Conservation (phyloP, 2,888 invertebrate genomes). For the Drosophila falleni region DNA sequence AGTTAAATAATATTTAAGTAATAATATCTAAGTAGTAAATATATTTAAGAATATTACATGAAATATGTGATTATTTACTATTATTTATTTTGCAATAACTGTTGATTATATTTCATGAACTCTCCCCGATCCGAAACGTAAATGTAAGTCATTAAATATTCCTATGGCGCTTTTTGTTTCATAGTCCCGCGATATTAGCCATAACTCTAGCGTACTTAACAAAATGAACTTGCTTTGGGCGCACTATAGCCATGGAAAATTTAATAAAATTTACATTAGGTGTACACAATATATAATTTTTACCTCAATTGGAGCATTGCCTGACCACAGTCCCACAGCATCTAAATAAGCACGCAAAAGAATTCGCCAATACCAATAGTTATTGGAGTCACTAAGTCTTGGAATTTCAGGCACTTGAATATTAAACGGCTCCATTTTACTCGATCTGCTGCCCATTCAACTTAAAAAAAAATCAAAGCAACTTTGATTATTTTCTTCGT, state of each 20-base stretch:
- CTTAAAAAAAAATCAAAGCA: neutral
- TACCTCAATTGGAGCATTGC: slow-evolving; percentile 21
- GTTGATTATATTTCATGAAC: neutral
- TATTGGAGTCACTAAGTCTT: slow-evolving; percentile 16
- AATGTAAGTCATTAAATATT: slow-evolving; percentile 15
- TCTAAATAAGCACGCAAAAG: slow-evolving; percentile 25
- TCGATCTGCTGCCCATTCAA: neutral
- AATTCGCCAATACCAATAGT: slow-evolving; percentile 28
- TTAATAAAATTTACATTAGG: neutral
- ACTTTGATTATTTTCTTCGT: neutral
- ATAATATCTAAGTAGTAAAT: neutral
- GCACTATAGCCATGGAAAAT: neutral
- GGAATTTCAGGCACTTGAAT: slow-evolving; percentile 9
- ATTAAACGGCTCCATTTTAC: neutral
- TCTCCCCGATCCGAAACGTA: slow-evolving; percentile 1
- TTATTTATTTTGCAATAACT: neutral
- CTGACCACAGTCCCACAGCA: slow-evolving; percentile 21
- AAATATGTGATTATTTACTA: neutral
- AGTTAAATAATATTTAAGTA: neutral
- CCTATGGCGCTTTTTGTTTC: slow-evolving; percentile 2
- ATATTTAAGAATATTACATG: neutral
- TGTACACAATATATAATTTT: neutral
- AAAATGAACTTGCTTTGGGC: slow-evolving; percentile 27
- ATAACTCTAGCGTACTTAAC: slow-evolving; percentile 28
- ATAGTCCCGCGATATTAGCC: slow-evolving; percentile 18